A percentile compares a stretch with the other conserved stretches of the same genome.
phyloP scores from a whole-genome alignment of 2,888 invertebrate genomes.

The Papilio demoleus region DNA sequence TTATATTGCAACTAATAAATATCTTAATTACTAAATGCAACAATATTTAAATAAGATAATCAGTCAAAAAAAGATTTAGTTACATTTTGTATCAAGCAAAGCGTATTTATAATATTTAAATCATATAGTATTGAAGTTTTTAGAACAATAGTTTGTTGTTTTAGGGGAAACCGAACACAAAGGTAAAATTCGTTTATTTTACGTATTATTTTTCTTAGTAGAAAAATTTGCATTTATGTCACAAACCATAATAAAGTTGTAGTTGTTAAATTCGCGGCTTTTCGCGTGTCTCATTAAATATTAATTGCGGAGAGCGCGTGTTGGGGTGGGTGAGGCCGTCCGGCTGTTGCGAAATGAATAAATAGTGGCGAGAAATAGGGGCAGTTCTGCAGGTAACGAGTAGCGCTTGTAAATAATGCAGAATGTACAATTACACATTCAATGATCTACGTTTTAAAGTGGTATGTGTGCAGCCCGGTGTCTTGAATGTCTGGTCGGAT shows the following conservation, averaged over 20 bases:
- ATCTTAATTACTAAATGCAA: not conserved
- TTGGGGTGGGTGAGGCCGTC: slow-evolving; percentile 73
- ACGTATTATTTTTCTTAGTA: too few species aligned
- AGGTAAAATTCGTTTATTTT: too few species aligned
- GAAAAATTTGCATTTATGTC: too few species aligned
- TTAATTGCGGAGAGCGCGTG: slow-evolving; percentile 75
- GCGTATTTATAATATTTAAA: too few species aligned
- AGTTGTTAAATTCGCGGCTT: slow-evolving; percentile 75
- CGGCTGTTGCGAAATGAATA: slow-evolving; percentile 82
- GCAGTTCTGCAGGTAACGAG: slow-evolving; percentile 77
- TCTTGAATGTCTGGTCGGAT: slow-evolving; percentile 55
- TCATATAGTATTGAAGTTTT: too few species aligned
- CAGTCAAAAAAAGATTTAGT: not conserved
- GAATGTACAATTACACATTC: slow-evolving; percentile 50
- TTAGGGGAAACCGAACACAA: too few species aligned
- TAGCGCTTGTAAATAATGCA: slow-evolving; percentile 75
- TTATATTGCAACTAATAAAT: not conserved
- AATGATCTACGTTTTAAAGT: slow-evolving; percentile 44
- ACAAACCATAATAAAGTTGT: slow-evolving; percentile 3
- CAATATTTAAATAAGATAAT: not conserved
- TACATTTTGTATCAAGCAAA: too few species aligned
- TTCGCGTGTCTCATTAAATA: slow-evolving; percentile 77
- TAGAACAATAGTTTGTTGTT: too few species aligned
- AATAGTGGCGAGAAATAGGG: slow-evolving; percentile 81
- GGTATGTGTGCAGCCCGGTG: slow-evolving; percentile 44